Percentiles rank a stretch among this genome's conserved stretches.
Evolutionary conservation across 2,888 invertebrate genomes (phyloP).

Genomic region (Napeogenes inachia): DNA sequence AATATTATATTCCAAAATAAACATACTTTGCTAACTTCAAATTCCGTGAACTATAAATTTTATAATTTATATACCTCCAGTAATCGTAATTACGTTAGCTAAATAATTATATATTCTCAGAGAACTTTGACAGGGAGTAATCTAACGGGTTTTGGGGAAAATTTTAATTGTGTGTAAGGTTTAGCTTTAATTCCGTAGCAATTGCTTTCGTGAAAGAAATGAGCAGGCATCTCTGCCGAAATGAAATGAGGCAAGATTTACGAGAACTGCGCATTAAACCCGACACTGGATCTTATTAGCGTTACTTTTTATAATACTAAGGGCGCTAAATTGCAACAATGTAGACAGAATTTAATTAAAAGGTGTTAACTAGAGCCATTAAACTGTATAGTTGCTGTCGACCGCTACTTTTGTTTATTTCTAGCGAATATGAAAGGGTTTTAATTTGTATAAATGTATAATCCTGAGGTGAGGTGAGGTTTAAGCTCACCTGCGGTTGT

Average conservation of each 20-base stretch:
- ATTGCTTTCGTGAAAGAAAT: conserved; percentile 55
- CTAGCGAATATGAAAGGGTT: conserved; percentile 11
- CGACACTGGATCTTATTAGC: conserved; percentile 69
- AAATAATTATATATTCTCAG: conserved; percentile 17
- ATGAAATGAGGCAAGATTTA: conserved; percentile 69
- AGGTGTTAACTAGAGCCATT: conserved; percentile 64
- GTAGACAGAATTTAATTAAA: conserved; percentile 73
- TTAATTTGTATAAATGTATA: conserved; percentile 12
- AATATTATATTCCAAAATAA: background rate
- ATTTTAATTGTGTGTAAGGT: conserved; percentile 52
- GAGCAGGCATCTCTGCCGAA: conserved; percentile 53
- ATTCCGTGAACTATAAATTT: conserved; percentile 1
- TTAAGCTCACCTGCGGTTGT: conserved; percentile 3
- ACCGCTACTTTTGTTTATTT: conserved; percentile 25
- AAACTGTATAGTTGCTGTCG: conserved; percentile 39
- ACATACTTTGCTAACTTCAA: background rate
- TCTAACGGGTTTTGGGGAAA: conserved; percentile 14
- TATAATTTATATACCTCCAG: conserved; percentile 6
- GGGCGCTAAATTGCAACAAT: conserved; percentile 70
- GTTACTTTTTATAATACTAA: conserved; percentile 73
- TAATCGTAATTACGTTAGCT: conserved; percentile 13
- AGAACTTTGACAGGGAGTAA: conserved; percentile 16
- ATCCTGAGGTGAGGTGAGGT: background rate
- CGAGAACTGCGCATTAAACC: conserved; percentile 53
- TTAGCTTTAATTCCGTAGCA: conserved; percentile 61